Evolutionary conservation across 2,113 vertebrate genomes (phyloP), one percentile per base, ranked within the genome.

Genomic region (Hippocampus barbouri): DNA sequence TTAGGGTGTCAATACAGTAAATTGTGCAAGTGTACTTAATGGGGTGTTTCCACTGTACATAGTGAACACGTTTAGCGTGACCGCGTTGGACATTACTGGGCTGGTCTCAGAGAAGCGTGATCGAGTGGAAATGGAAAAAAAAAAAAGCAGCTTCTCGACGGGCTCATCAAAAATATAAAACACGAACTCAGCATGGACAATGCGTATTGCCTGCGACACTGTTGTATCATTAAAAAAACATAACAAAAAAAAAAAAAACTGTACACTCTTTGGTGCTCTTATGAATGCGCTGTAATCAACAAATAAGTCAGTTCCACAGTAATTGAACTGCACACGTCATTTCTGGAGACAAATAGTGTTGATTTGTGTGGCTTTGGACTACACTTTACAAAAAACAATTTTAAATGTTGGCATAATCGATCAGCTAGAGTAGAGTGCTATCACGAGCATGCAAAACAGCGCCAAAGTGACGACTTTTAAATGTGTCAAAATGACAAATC

Each of bases 181-280:
- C 18, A 71, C 2, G 68, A 63, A 83, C 72, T 73, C 70, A 1
- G 63, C 49, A n/a, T 53, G 71, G 71, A 78, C 16, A 3, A 18
- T 14, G 75, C 65, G 68, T 72, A 82, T 73, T 74, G 76, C 87
- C 82, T 82, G 84, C 83, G 81, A 79, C 80, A 80, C 75, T 80
- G 76, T 86, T 81, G 83, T 79, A 77, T 87, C 79, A 77, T 86
- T 68, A 75, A 78, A 85, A 40, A n/a, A n/a, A 64, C 2, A 41
- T 68, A 75, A 78, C 83, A 40, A n/a, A n/a, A 64, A 5, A 41
- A 41, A 34, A 40, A 34, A 38, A 77, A 73, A 80, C 76, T 87
- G 82, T 76, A 82, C 76, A 83, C 79, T 82, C 80, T 88, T 80
- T 70, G 89, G 89, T 89, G 86, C 86, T 90, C 88, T 77, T 86